These are phyloP conservation scores for Patagioenas fasciata DNA, from an alignment of 2,113 vertebrate genomes.

Conservation along the genomic window DNA sequence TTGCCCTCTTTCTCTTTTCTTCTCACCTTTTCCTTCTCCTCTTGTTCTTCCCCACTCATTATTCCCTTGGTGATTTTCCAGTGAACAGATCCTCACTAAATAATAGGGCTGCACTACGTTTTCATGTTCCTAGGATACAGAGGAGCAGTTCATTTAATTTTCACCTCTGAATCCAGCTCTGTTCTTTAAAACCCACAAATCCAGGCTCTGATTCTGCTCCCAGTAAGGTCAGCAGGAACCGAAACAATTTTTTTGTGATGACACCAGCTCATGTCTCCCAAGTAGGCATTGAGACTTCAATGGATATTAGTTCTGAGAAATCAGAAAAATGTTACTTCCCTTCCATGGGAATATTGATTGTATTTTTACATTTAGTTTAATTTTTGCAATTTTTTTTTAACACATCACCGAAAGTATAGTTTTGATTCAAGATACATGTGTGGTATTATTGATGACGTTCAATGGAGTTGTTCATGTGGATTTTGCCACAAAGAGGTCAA, in stretches of 20 bases:
- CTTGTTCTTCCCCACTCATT: constrained; percentile 58
- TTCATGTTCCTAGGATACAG: constrained; percentile 5
- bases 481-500: background rate
- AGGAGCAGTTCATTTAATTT: background rate
- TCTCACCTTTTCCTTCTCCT: constrained; percentile 59
- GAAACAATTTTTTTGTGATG: background rate
- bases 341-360: background rate
- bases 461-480: background rate
- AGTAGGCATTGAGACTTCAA: background rate
- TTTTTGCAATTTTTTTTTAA: background rate
- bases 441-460: background rate
- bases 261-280: background rate
- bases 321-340: background rate
- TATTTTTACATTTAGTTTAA: background rate
- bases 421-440: background rate
- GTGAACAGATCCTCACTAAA: constrained; percentile 27
- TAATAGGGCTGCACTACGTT: background rate
- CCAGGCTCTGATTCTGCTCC: background rate
- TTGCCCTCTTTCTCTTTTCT: constrained; percentile 49
- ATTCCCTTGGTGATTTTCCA: constrained; percentile 40
- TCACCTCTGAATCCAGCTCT: background rate
- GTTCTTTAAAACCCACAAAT: background rate
- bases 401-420: background rate
- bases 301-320: background rate
- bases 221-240: background rate